phyloP scores from a whole-genome alignment of 92 coral and sea anemone genomes.

The Desmophyllum pertusum region DNA sequence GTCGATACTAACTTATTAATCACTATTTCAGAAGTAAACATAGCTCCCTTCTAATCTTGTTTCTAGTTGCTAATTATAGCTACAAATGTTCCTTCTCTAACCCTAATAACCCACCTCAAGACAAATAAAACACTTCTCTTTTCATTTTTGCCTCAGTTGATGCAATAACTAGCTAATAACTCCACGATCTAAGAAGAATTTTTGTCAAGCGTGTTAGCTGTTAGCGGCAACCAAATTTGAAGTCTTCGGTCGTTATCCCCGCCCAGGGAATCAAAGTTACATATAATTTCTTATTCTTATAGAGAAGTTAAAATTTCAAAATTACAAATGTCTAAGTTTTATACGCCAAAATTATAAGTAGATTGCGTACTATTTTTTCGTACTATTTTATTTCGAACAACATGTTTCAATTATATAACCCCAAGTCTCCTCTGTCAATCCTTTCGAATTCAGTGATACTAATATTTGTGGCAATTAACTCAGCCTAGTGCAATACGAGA shows the following conservation, averaged over 20 bases:
- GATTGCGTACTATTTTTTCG: neutral
- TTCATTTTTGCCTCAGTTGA: neutral
- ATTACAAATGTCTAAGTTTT: neutral
- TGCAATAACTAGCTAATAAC: neutral
- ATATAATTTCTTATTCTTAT: neutral
- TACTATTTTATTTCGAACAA: neutral
- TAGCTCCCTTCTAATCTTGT: constrained; percentile 2
- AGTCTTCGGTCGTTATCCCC: too few species aligned
- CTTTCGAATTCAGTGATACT: neutral
- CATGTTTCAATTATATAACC: neutral
- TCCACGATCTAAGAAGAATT: neutral
- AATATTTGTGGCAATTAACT: neutral
- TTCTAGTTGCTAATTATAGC: neutral
- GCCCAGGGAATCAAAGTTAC: neutral
- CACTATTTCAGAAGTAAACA: constrained; percentile 16
- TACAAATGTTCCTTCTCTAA: neutral
- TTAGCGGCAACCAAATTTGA: neutral
- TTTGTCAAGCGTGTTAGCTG: neutral
- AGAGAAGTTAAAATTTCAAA: neutral
- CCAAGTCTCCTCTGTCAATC: neutral
- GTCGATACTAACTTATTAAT: constrained; percentile 34
- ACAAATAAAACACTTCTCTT: neutral
- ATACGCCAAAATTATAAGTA: neutral
- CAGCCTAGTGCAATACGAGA: neutral
- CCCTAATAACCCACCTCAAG: neutral